Conservation (phyloP, 2,888 invertebrate species). For the Napeogenes sylphis region DNA sequence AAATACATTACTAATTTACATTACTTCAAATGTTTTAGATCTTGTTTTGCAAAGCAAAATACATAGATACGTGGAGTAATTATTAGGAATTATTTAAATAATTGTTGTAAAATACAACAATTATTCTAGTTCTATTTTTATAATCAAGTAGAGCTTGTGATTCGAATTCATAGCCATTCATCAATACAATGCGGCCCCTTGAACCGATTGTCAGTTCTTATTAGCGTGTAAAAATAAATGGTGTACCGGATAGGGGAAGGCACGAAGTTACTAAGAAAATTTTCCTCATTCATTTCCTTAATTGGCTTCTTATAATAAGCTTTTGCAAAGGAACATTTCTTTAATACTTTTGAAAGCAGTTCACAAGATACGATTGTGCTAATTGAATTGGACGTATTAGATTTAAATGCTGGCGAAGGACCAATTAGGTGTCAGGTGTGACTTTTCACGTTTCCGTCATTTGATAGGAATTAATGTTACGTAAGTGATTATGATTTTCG, state of each 20-base stretch:
- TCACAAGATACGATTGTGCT: conserved; percentile 24
- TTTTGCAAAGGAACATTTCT: conserved; percentile 27
- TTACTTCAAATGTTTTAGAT: no score
- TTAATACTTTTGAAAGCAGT: conserved; percentile 30
- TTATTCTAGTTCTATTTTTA: no score
- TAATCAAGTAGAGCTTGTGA: neutral
- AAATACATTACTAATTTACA: no score
- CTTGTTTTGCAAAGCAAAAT: no score
- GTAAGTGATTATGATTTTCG: neutral
- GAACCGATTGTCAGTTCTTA: conserved; percentile 59
- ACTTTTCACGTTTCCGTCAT: neutral
- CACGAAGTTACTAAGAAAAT: conserved; percentile 41
- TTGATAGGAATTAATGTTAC: neutral
- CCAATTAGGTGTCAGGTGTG: conserved; percentile 20
- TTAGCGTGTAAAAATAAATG: conserved; percentile 67
- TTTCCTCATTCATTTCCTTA: conserved; percentile 39
- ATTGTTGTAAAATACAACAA: no score
- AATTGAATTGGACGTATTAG: conserved; percentile 25
- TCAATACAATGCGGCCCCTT: conserved; percentile 34
- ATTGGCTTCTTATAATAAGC: conserved; percentile 35
- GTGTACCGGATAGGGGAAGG: conserved; percentile 47
- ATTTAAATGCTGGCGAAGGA: conserved; percentile 17
- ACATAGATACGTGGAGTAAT: no score
- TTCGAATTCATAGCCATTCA: conserved; percentile 30
- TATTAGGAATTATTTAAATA: no score